Conservation (phyloP, 1,140 invertebrate species). For the Ericerus pela region DNA sequence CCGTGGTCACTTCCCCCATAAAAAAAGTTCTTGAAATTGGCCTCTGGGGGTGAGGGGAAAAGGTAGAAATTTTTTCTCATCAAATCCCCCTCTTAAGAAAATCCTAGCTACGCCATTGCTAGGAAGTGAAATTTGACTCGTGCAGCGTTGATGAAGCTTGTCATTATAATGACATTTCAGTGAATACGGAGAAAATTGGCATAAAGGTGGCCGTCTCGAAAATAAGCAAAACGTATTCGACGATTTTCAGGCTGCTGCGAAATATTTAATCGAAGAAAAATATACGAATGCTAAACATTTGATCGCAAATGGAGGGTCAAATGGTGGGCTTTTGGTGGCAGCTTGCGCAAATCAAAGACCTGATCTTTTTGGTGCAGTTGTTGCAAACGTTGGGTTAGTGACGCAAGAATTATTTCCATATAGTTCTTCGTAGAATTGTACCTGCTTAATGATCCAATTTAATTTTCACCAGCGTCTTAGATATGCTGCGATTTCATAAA, state of each 20-base stretch:
- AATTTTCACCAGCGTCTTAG: conserved; percentile 69
- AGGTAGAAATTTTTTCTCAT: too few relatives aligned
- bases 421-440: background rate
- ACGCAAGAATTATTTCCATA: background rate
- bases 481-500: conserved; percentile 95
- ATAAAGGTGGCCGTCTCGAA: conserved; percentile 73
- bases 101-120: too few relatives aligned
- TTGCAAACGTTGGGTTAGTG: conserved; percentile 75
- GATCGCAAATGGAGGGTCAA: conserved; percentile 85
- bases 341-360: conserved; percentile 89
- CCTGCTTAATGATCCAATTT: conserved; percentile 14
- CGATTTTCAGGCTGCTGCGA: conserved; percentile 85
- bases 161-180: too few relatives aligned
- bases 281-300: conserved; percentile 66
- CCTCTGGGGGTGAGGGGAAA: too few relatives aligned
- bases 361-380: conserved; percentile 79
- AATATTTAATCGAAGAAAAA: conserved; percentile 69
- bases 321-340: conserved; percentile 87
- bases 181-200: conserved; percentile 96
- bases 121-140: too few relatives aligned
- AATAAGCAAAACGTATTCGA: conserved; percentile 98
- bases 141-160: too few relatives aligned
- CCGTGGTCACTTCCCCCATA: too few relatives aligned
- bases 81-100: too few relatives aligned
- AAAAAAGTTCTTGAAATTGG: too few relatives aligned